Evolutionary conservation across 2,888 invertebrate genomes (phyloP).

Genomic region (Drosophila atroscutellata): DNA sequence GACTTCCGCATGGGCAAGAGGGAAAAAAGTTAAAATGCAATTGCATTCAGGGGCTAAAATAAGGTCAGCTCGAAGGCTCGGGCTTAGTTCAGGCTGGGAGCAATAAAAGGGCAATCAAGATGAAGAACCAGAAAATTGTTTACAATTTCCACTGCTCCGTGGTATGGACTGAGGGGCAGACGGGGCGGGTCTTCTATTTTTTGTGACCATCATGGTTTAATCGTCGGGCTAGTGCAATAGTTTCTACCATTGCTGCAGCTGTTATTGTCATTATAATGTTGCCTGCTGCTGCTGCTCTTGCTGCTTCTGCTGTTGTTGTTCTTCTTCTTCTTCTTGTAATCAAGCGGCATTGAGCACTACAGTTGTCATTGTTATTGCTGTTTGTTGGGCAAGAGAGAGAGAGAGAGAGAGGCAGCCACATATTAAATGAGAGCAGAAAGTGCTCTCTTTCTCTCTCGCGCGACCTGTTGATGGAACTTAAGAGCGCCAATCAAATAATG

Average conservation of each 20-base stretch:
- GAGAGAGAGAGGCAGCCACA: conserved; percentile 12
- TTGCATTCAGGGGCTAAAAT: conserved; percentile 40
- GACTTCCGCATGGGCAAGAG: conserved; percentile 35
- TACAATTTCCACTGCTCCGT: conserved; percentile 51
- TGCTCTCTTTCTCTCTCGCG: background rate
- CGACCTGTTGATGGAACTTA: conserved; percentile 30
- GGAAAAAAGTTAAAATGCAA: conserved; percentile 18
- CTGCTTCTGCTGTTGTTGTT: conserved; percentile 36
- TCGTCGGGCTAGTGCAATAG: conserved; percentile 73
- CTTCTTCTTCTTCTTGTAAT: conserved; percentile 38
- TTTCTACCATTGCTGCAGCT: conserved; percentile 64
- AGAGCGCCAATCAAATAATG: conserved; percentile 22
- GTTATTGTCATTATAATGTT: conserved; percentile 51
- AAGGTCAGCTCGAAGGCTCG: conserved; percentile 48
- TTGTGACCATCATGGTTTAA: conserved; percentile 75
- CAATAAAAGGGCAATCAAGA: conserved; percentile 41
- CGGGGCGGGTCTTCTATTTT: conserved; percentile 27
- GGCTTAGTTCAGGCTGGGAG: conserved; percentile 27
- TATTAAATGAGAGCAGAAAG: conserved; percentile 10
- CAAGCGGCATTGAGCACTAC: conserved; percentile 63
- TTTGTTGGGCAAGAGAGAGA: conserved; percentile 51
- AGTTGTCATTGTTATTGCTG: conserved; percentile 41
- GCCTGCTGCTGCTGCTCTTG: conserved; percentile 18
- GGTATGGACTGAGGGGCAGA: background rate
- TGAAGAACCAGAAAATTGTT: conserved; percentile 50